Evolutionary conservation across 2,113 vertebrate species (phyloP).

Genomic region (Piaya cayana): DNA sequence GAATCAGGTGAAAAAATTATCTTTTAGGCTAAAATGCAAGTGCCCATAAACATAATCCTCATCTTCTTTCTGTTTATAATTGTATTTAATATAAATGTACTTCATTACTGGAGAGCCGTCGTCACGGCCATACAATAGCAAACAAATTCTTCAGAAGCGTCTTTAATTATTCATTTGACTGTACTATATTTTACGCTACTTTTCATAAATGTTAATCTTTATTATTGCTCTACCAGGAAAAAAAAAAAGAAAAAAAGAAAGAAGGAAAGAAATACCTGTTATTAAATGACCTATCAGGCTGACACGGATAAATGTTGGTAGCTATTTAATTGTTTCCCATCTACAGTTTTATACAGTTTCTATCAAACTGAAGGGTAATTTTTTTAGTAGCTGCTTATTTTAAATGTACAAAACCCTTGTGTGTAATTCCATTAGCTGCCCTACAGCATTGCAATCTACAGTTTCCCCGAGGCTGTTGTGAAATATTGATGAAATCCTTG

Average conservation of each 20-base stretch:
- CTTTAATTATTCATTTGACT: slow-evolving; percentile 83
- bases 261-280: slow-evolving; percentile 74
- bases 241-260: not conserved
- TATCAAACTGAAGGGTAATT: slow-evolving; percentile 84
- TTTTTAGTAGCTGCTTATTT: slow-evolving; percentile 91
- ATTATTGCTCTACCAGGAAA: slow-evolving; percentile 69
- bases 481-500: slow-evolving; percentile 97
- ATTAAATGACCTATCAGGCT: slow-evolving; percentile 78
- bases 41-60: slow-evolving; percentile 57
- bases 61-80: slow-evolving; percentile 66
- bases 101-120: slow-evolving; percentile 63
- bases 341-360: slow-evolving; percentile 82
- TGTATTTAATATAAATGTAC: slow-evolving; percentile 70
- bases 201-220: slow-evolving; percentile 84
- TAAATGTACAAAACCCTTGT: slow-evolving; percentile 95
- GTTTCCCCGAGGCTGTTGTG: slow-evolving; percentile 96
- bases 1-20: slow-evolving; percentile 5
- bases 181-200: slow-evolving; percentile 78
- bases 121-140: slow-evolving; percentile 67
- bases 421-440: slow-evolving; percentile 96
- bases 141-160: slow-evolving; percentile 75
- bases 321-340: slow-evolving; percentile 80
- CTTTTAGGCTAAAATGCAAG: slow-evolving; percentile 49
- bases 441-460: slow-evolving; percentile 92
- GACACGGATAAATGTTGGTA: slow-evolving; percentile 74